Conservation (phyloP, 1,140 invertebrate genomes). For the Pogonomyrmex barbatus region DNA sequence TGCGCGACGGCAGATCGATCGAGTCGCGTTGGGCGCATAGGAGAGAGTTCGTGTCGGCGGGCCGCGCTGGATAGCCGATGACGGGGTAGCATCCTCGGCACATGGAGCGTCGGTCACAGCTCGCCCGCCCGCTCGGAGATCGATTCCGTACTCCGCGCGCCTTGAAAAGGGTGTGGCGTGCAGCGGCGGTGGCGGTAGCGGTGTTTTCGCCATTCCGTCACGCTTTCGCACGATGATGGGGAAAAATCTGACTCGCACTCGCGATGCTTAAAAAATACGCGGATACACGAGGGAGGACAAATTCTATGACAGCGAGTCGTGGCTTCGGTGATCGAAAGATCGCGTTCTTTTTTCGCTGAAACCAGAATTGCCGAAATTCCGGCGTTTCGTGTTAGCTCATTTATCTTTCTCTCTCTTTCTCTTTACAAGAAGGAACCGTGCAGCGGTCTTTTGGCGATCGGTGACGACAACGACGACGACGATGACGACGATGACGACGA, state of each 20-base stretch:
- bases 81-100: neutral
- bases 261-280: neutral
- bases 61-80: neutral
- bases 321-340: neutral
- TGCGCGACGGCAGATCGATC: constrained; percentile 29
- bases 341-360: neutral
- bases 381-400: neutral
- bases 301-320: neutral
- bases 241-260: neutral
- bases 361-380: neutral
- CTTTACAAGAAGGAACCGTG: neutral
- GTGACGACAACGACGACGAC: neutral
- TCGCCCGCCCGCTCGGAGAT: constrained; percentile 5
- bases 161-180: constrained; percentile 54
- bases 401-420: neutral
- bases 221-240: neutral
- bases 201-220: neutral
- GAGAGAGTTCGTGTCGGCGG: neutral
- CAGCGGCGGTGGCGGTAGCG: neutral
- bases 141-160: constrained; percentile 32
- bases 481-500: constrained; percentile 54
- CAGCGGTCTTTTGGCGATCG: constrained; percentile 19
- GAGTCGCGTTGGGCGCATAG: neutral
- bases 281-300: neutral
- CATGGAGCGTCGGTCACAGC: neutral